These are phyloP conservation scores for Nicator chloris DNA, from an alignment of 2,113 vertebrate genomes.

Conservation along the genomic window DNA sequence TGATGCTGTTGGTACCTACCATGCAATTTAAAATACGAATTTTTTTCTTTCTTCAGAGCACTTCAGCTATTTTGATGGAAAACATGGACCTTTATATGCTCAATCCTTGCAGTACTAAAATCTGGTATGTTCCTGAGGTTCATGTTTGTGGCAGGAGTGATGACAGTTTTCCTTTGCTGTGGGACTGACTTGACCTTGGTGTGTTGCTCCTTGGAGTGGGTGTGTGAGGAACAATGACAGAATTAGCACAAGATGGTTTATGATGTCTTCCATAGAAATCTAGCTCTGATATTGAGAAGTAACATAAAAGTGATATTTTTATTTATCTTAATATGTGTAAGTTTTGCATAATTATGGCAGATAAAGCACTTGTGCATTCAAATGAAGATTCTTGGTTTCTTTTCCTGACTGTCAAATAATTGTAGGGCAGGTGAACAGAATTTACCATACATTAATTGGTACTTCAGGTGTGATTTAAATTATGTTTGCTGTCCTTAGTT, in stretches of 20 bases:
- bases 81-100: slow-evolving; percentile 99
- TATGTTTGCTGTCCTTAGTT: not conserved
- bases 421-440: not conserved
- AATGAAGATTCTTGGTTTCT: not conserved
- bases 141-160: not conserved
- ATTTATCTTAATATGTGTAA: not conserved
- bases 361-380: not conserved
- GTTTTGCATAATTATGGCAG: not conserved
- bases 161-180: not conserved
- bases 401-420: not conserved
- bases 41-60: slow-evolving; percentile 78
- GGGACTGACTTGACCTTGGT: not conserved
- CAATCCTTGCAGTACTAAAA: slow-evolving; percentile 98
- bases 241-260: not conserved
- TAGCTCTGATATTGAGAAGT: not conserved
- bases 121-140: slow-evolving; percentile 84
- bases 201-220: not conserved
- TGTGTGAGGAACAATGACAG: not conserved
- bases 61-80: slow-evolving; percentile 95
- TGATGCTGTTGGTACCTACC: not conserved
- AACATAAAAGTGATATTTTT: not conserved
- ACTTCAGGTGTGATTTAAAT: not conserved
- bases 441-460: not conserved
- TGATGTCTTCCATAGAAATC: not conserved
- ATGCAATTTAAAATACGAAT: not conserved